A percentile compares a stretch with the other conserved stretches of the same genome.
Evolutionary conservation across 1,140 invertebrate genomes (phyloP).

Genomic region (Diorhabda sublineata): DNA sequence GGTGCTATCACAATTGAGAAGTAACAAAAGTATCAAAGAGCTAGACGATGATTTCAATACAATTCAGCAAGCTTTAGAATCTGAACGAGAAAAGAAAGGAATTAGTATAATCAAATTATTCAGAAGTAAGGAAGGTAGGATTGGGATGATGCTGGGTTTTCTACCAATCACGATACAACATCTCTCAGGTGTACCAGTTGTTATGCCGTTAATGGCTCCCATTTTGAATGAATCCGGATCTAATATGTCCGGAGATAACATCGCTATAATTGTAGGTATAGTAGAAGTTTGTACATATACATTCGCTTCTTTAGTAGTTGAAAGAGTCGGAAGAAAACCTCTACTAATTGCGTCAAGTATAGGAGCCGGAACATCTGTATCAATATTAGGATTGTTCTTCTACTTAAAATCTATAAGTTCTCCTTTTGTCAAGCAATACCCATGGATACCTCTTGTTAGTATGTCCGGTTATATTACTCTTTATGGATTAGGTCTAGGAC

Average conservation of each 20-base stretch:
- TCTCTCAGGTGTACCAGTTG: neutral
- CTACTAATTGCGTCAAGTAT: neutral
- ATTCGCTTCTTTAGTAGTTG: neutral
- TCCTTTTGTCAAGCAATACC: neutral
- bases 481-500: neutral
- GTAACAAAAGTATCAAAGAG: conserved; percentile 48
- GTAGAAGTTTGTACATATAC: neutral
- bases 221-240: conserved; percentile 8
- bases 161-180: neutral
- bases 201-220: conserved; percentile 4
- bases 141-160: neutral
- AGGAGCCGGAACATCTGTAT: neutral
- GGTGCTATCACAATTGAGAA: conserved; percentile 59
- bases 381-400: neutral
- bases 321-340: conserved; percentile 9
- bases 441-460: neutral
- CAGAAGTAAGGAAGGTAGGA: neutral
- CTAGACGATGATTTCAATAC: conserved; percentile 2
- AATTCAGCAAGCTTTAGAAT: neutral
- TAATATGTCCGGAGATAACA: neutral
- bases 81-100: neutral
- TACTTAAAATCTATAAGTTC: neutral
- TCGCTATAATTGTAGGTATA: conserved; percentile 7
- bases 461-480: neutral
- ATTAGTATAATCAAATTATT: neutral